These are phyloP conservation scores for Trichopoda pennipes DNA, from an alignment of 2,888 invertebrate species.

Conservation along the genomic window DNA sequence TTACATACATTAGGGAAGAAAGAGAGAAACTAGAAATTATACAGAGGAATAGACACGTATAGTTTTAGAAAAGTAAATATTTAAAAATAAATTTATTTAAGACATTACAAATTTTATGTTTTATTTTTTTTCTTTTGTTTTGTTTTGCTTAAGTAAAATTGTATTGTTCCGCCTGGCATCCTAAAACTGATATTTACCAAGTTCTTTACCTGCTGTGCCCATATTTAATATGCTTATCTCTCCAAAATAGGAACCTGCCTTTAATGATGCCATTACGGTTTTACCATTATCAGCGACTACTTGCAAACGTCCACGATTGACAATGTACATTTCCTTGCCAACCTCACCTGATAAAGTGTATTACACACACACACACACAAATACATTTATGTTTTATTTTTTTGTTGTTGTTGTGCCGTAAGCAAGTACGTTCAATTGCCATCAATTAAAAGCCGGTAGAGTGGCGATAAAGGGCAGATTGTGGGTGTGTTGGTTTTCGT, in stretches of 20 bases:
- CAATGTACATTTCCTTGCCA: constrained; percentile 99
- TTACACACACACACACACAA: neutral
- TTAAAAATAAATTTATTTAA: neutral
- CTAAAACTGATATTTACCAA: constrained; percentile 92
- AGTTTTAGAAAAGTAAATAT: neutral
- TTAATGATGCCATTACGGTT: constrained; percentile 97
- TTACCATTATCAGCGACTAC: constrained; percentile 97
- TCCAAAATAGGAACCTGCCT: constrained; percentile 99
- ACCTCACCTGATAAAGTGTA: constrained; percentile 90
- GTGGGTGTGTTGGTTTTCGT: constrained; percentile 3
- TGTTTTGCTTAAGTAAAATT: constrained; percentile 36
- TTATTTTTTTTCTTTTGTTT: neutral
- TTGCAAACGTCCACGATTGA: constrained; percentile 96
- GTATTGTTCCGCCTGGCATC: constrained; percentile 81
- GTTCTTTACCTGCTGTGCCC: constrained; percentile 99
- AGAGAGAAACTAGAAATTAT: constrained; percentile 9
- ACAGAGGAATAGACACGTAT: constrained; percentile 5
- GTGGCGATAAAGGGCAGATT: constrained; percentile 3
- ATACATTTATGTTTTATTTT: neutral
- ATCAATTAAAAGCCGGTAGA: constrained; percentile 32
- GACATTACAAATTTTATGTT: neutral
- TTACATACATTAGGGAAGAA: neutral
- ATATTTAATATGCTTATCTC: constrained; percentile 99
- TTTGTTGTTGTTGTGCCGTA: constrained; percentile 5
- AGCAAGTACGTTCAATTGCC: constrained; percentile 40